Evolutionary conservation across 2,888 invertebrate species (phyloP).

Genomic region (Volucella bombylans): DNA sequence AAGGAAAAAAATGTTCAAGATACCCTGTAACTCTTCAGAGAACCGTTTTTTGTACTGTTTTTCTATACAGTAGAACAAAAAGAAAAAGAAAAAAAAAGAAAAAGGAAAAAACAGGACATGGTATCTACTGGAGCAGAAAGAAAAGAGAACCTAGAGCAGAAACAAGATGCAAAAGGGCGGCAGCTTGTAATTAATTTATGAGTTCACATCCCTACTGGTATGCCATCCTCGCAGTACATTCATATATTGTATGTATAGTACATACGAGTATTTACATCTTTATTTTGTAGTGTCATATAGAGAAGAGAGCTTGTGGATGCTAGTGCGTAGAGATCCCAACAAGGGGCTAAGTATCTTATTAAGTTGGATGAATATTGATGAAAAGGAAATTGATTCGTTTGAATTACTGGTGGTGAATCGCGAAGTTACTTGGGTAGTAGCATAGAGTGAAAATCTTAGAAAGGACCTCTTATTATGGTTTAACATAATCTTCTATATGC

Average conservation of each 20-base stretch:
- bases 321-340: slow-evolving; percentile 7
- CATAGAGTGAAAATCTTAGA: too few species aligned
- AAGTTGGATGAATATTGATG: slow-evolving; percentile 39
- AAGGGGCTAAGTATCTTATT: slow-evolving; percentile 22
- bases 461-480: too few species aligned
- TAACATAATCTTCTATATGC: too few species aligned
- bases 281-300: slow-evolving; percentile 33
- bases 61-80: neutral
- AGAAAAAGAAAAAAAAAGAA: neutral
- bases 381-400: slow-evolving; percentile 48
- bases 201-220: slow-evolving; percentile 33
- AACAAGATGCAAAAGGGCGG: slow-evolving; percentile 54
- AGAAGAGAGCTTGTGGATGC: slow-evolving; percentile 1
- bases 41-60: slow-evolving; percentile 10
- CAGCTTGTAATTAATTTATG: slow-evolving; percentile 70
- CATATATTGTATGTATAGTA: slow-evolving; percentile 4
- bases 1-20: slow-evolving; percentile 27
- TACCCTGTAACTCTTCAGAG: slow-evolving; percentile 8
- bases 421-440: neutral
- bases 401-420: neutral
- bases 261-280: slow-evolving; percentile 11
- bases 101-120: slow-evolving; percentile 50
- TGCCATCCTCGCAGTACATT: slow-evolving; percentile 14
- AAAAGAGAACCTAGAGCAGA: slow-evolving; percentile 26
- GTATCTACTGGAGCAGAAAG: slow-evolving; percentile 32